A percentile compares a stretch with the other conserved stretches of the same genome.
Evolutionary conservation across 2,888 invertebrate species (phyloP).

Genomic region (Pegoplata infirma): DNA sequence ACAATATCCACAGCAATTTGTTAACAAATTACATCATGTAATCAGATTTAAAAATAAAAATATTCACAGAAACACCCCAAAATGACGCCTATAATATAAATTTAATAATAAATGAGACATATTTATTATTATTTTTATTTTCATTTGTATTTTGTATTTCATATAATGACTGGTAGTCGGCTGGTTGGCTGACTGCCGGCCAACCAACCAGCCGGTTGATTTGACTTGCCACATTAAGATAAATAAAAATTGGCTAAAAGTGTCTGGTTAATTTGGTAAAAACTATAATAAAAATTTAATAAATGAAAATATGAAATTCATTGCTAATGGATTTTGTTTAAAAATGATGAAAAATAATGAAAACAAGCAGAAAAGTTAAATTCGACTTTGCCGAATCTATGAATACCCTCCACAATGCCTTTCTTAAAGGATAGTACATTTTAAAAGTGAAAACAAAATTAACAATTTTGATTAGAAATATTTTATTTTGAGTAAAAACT

Average conservation of each 20-base stretch:
- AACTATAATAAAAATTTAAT: conserved; percentile 7
- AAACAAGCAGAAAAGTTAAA: too few relatives aligned
- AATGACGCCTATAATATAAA: neutral
- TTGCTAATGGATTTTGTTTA: neutral
- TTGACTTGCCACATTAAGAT: neutral
- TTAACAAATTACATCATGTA: neutral
- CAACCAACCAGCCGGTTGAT: neutral
- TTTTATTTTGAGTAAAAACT: too few relatives aligned
- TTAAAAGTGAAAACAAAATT: too few relatives aligned
- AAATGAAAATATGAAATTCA: neutral
- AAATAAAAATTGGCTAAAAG: conserved; percentile 3
- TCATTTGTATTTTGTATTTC: too few relatives aligned
- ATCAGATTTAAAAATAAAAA: neutral
- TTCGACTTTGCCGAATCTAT: too few relatives aligned
- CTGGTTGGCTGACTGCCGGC: neutral
- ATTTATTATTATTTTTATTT: too few relatives aligned
- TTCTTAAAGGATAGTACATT: too few relatives aligned
- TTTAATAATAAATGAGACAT: neutral
- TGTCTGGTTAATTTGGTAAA: neutral
- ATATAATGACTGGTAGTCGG: neutral
- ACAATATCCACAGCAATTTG: conserved; percentile 5
- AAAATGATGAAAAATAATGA: too few relatives aligned
- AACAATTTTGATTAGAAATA: too few relatives aligned
- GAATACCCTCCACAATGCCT: too few relatives aligned
- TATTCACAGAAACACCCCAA: too few relatives aligned